These are phyloP conservation scores for Dioctria rufipes DNA, from an alignment of 2,888 invertebrate species.

Conservation along the genomic window DNA sequence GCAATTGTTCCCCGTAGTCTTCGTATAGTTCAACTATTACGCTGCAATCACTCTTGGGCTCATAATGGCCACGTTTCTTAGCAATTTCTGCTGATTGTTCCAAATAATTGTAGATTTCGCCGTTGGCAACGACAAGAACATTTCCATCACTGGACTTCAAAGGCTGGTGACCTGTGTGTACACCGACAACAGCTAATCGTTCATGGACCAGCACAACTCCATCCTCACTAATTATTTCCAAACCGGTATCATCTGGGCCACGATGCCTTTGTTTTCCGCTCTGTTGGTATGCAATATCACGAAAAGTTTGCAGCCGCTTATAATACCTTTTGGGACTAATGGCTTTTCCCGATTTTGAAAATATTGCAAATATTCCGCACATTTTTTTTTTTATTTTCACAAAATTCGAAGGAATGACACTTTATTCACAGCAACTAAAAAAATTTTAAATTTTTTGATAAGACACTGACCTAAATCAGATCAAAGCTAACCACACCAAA, in stretches of 20 bases:
- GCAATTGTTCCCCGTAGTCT: constrained; percentile 65
- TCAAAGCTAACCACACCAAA: too few species aligned
- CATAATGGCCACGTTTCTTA: constrained; percentile 65
- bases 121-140: constrained; percentile 68
- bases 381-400: constrained; percentile 60
- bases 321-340: constrained; percentile 62
- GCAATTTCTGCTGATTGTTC: constrained; percentile 67
- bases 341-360: constrained; percentile 66
- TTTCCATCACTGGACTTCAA: constrained; percentile 65
- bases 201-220: constrained; percentile 69
- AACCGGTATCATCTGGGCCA: constrained; percentile 69
- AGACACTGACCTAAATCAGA: too few species aligned
- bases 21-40: constrained; percentile 69
- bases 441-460: too few species aligned
- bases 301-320: constrained; percentile 63
- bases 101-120: constrained; percentile 70
- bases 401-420: too few species aligned
- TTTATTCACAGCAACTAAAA: too few species aligned
- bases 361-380: constrained; percentile 71
- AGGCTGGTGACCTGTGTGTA: constrained; percentile 68
- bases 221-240: constrained; percentile 64
- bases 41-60: constrained; percentile 69
- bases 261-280: constrained; percentile 69
- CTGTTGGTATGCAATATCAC: constrained; percentile 69
- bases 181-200: constrained; percentile 67